Evolutionary conservation across 2,797 vertebrate genomes (phyloP).

Genomic region (Chanos chanos): DNA sequence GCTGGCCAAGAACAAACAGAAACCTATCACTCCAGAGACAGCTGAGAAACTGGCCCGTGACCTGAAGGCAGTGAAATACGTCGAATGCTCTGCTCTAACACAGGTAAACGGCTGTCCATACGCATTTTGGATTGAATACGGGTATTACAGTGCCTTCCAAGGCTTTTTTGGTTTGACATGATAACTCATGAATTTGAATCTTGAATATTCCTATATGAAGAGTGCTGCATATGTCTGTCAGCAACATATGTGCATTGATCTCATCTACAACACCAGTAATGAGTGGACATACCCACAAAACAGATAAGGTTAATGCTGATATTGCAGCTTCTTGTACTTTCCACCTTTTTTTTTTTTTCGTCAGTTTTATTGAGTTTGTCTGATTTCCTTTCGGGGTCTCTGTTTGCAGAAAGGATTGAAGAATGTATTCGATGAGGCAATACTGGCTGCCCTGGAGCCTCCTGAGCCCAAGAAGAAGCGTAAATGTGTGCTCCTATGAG

Average conservation of each 20-base stretch:
- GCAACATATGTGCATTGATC: too few species aligned
- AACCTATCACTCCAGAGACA: constrained; percentile 73
- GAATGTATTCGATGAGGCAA: constrained; percentile 99
- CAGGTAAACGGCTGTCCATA: too few species aligned
- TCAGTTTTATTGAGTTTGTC: constrained; percentile 30
- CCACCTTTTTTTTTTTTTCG: neutral
- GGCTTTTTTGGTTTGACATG: neutral
- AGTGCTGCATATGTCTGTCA: too few species aligned
- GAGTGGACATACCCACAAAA: too few species aligned
- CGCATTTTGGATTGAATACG: too few species aligned
- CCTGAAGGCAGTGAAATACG: constrained; percentile 79
- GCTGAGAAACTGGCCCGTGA: constrained; percentile 76
- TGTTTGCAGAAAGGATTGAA: constrained; percentile 99
- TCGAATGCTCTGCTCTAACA: constrained; percentile 77
- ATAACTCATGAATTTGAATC: too few species aligned
- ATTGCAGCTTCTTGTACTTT: too few species aligned
- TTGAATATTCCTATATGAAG: too few species aligned
- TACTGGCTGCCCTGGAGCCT: constrained; percentile 95
- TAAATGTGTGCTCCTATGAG: constrained; percentile 95
- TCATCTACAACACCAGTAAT: too few species aligned
- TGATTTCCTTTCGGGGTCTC: constrained; percentile 76
- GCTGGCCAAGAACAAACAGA: constrained; percentile 80
- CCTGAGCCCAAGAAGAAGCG: constrained; percentile 95
- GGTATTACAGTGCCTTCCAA: neutral
- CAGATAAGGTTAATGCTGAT: too few species aligned